A percentile compares a stretch with the other conserved stretches of the same genome.
phyloP scores from a whole-genome alignment of 2,113 vertebrate genomes.

The Kryptolebias marmoratus region DNA sequence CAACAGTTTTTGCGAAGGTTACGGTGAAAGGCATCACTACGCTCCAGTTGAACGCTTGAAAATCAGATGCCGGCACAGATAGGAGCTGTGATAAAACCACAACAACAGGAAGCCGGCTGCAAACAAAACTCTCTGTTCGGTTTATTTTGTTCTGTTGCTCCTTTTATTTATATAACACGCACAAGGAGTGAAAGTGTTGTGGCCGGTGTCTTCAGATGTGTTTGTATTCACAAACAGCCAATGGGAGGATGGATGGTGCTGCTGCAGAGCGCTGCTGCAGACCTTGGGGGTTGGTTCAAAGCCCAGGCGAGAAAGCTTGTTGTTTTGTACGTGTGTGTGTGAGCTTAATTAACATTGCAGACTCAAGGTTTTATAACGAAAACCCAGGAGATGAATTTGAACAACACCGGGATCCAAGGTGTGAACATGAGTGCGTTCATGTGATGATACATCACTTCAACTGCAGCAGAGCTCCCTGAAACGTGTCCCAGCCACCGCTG shows the following conservation, averaged over 20 bases:
- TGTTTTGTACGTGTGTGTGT: slow-evolving; percentile 14
- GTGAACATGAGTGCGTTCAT: background rate
- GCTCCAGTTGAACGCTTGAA: slow-evolving; percentile 1
- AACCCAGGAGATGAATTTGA: slow-evolving; percentile 11
- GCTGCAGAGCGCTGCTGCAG: slow-evolving; percentile 6
- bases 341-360: slow-evolving; percentile 55
- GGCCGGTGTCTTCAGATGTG: background rate
- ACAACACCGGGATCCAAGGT: slow-evolving; percentile 5
- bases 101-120: background rate
- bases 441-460: slow-evolving; percentile 33
- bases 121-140: background rate
- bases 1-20: slow-evolving; percentile 70
- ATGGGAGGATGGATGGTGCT: slow-evolving; percentile 9
- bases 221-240: background rate
- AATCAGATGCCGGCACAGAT: slow-evolving; percentile 19
- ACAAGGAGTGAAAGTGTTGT: background rate
- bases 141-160: slow-evolving; percentile 5
- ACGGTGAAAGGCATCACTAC: slow-evolving; percentile 40
- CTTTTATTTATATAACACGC: background rate
- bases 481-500: slow-evolving; percentile 38
- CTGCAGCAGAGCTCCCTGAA: slow-evolving; percentile 37
- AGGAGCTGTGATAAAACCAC: slow-evolving; percentile 13
- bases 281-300: slow-evolving; percentile 19
- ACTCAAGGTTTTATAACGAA: slow-evolving; percentile 30
- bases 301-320: slow-evolving; percentile 8